Evolutionary conservation across 2,113 vertebrate species (phyloP).

Genomic region (Fregetta grallaria): DNA sequence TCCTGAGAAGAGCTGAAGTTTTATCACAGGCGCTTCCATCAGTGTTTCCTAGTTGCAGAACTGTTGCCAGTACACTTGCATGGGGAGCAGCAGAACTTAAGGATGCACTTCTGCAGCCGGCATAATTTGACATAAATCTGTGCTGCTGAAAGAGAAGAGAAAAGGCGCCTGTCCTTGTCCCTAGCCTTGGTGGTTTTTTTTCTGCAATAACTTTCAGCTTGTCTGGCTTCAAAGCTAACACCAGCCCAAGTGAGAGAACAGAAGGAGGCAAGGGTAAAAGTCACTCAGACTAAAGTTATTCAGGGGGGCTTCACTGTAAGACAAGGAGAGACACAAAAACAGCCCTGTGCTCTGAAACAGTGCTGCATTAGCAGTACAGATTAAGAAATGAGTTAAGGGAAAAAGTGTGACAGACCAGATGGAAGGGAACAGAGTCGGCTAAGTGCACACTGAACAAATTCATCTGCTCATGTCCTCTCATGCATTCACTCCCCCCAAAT

Average conservation of each 20-base stretch:
- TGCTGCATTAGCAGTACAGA: not conserved
- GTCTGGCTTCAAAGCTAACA: not conserved
- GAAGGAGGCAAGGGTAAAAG: not conserved
- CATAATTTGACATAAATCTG: not conserved
- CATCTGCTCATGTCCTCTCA: not conserved
- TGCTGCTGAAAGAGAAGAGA: not conserved
- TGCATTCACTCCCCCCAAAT: not conserved
- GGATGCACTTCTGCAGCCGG: not conserved
- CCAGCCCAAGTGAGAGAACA: not conserved
- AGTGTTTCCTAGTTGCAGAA: not conserved
- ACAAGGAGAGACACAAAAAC: not conserved
- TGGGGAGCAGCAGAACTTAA: not conserved
- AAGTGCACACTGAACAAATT: slow-evolving; percentile 22
- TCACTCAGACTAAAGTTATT: not conserved
- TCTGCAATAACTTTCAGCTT: not conserved
- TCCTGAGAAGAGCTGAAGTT: not conserved
- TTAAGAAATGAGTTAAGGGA: slow-evolving; percentile 20
- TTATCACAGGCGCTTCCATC: not conserved
- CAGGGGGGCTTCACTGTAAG: not conserved
- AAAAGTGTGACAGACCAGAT: slow-evolving; percentile 41
- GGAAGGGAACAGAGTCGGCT: not conserved
- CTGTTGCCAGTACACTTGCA: not conserved
- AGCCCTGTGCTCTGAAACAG: slow-evolving; percentile 1
- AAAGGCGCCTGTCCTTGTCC: not conserved
- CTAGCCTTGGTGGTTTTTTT: not conserved